Evolutionary conservation across 2,797 vertebrate genomes (phyloP).

Genomic region (Picus viridis): DNA sequence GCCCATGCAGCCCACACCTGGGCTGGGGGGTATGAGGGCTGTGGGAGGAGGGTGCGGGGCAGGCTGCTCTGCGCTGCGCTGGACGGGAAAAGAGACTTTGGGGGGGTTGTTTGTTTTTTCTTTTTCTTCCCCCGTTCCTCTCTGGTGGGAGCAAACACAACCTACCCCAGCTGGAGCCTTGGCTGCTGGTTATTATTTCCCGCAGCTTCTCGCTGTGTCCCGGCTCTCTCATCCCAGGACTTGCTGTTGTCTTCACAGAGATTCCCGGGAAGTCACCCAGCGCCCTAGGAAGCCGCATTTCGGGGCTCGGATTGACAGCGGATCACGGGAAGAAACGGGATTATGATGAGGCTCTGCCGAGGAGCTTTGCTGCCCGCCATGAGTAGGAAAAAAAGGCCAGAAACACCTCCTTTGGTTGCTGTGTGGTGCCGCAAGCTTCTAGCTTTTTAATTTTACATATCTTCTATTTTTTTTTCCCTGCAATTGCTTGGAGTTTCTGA

Average conservation of each 20-base stretch:
- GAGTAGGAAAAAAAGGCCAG: conserved; percentile 52
- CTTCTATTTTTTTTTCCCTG: background rate
- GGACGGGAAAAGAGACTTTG: background rate
- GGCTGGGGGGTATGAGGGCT: background rate
- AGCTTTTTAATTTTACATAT: background rate
- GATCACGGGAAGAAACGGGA: conserved; percentile 24
- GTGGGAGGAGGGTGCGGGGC: conserved; percentile 13
- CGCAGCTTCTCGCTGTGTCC: background rate
- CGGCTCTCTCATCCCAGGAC: conserved; percentile 33
- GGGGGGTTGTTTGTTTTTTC: no score
- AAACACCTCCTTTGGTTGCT: conserved; percentile 39
- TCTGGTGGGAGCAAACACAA: conserved; percentile 22
- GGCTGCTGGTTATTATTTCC: background rate
- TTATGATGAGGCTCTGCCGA: conserved; percentile 64
- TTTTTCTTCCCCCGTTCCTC: background rate
- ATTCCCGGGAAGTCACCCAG: conserved; percentile 34
- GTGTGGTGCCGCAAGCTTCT: conserved; percentile 8
- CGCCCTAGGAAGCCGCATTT: background rate
- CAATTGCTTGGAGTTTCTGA: conserved; percentile 4
- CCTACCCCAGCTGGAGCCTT: background rate
- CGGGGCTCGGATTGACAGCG: conserved; percentile 15
- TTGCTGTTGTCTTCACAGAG: conserved; percentile 74
- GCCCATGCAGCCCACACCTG: conserved; percentile 11
- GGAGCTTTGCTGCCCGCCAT: conserved; percentile 26
- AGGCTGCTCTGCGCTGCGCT: background rate